Conservation (phyloP, 2,797 vertebrate genomes). For the Selene dorsalis region DNA sequence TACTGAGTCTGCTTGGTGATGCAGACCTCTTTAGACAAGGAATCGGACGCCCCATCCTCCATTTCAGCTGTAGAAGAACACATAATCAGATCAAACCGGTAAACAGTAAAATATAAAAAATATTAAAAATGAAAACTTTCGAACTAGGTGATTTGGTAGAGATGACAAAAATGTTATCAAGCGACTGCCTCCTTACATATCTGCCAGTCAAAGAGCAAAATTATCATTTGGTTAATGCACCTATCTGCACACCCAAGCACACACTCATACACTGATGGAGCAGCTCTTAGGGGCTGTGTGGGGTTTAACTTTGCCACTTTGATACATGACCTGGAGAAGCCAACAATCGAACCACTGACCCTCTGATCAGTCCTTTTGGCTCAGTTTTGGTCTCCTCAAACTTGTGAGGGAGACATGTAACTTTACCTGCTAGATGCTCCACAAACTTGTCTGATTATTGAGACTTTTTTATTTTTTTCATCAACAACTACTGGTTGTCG, state of each 20-base stretch:
- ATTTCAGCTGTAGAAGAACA: slow-evolving; percentile 84
- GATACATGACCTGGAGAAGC: too few relatives aligned
- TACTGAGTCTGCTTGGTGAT: slow-evolving; percentile 97
- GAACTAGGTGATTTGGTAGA: neutral
- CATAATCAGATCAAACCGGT: neutral
- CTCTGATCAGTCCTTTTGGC: neutral
- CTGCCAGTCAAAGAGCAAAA: neutral
- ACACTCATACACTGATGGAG: too few relatives aligned
- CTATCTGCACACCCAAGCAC: too few relatives aligned
- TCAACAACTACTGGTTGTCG: neutral
- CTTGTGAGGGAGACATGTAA: neutral
- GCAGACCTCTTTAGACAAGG: slow-evolving; percentile 90
- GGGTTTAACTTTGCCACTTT: too few relatives aligned
- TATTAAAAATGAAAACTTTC: neutral
- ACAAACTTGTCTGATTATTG: neutral
- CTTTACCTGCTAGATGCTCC: neutral
- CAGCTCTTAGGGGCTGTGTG: too few relatives aligned
- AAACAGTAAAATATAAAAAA: neutral
- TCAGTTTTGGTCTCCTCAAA: neutral
- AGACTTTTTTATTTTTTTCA: neutral
- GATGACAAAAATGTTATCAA: neutral
- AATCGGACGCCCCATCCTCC: slow-evolving; percentile 85
- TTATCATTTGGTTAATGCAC: neutral
- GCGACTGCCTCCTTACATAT: neutral
- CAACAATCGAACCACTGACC: too few relatives aligned